phyloP scores from a whole-genome alignment of 2,113 vertebrate species.

The Nanger granti region DNA sequence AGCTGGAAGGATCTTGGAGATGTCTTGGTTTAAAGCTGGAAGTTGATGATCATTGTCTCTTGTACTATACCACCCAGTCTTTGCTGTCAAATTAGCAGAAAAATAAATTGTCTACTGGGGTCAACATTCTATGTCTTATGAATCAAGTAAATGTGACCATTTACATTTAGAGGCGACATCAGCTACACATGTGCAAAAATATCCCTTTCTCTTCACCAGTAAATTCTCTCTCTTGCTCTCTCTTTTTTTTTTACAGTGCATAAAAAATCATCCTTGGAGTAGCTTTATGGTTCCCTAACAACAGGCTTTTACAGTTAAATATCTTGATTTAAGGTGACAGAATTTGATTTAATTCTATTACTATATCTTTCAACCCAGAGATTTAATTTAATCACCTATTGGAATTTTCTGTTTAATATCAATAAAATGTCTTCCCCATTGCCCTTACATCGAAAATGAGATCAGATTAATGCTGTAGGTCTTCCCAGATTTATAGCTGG shows the following conservation, averaged over 20 bases:
- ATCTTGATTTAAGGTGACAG: not conserved
- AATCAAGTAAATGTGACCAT: not conserved
- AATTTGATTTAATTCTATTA: not conserved
- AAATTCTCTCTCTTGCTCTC: too few relatives aligned
- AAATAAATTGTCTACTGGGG: not conserved
- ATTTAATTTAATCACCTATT: not conserved
- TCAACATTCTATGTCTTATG: not conserved
- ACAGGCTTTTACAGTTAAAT: not conserved
- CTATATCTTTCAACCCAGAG: not conserved
- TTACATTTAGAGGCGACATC: not conserved
- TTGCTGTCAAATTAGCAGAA: not conserved
- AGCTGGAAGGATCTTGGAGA: not conserved
- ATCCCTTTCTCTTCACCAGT: not conserved
- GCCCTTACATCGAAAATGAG: not conserved
- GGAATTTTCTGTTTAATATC: not conserved
- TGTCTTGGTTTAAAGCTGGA: not conserved
- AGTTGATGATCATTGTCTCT: not conserved
- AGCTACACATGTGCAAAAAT: not conserved
- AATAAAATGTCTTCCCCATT: not conserved
- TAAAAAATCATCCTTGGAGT: not conserved
- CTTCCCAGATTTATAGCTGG: not conserved
- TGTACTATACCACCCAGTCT: not conserved
- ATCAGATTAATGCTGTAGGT: not conserved
- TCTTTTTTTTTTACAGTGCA: fast-evolving
- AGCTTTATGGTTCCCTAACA: not conserved